Evolutionary conservation across 2,113 vertebrate species (phyloP).

Genomic region (Telmatochromis sp.): DNA sequence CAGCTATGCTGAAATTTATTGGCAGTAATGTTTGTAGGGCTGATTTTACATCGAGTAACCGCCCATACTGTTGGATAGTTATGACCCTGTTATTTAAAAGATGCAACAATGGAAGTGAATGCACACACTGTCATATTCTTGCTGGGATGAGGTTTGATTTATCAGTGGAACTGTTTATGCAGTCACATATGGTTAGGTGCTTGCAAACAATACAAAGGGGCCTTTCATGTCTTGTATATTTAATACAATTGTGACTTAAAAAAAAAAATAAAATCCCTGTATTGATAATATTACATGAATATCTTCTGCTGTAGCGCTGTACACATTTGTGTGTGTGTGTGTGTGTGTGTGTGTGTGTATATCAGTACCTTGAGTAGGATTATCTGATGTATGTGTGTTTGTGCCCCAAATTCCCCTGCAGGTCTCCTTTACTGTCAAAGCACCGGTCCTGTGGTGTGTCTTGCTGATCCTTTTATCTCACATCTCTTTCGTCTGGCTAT

Average conservation of each 20-base stretch:
- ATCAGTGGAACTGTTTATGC: neutral
- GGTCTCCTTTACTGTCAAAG: constrained; percentile 25
- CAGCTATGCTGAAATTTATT: neutral
- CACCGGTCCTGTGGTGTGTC: constrained; percentile 47
- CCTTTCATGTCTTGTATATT: neutral
- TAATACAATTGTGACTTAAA: rapidly evolving
- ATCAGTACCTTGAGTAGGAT: neutral
- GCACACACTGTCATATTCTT: neutral
- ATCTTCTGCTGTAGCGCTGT: neutral
- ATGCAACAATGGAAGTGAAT: neutral
- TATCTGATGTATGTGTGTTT: neutral
- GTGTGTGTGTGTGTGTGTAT: neutral
- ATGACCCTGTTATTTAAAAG: neutral
- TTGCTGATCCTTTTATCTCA: constrained; percentile 31
- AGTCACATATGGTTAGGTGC: neutral
- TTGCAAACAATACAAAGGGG: neutral
- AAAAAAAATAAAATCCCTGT: neutral
- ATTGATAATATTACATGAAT: neutral
- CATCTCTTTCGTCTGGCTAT: constrained; percentile 43
- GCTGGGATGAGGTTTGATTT: neutral
- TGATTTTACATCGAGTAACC: neutral
- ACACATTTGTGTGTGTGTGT: neutral
- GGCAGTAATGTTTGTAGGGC: neutral
- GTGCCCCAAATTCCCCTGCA: neutral
- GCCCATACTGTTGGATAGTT: neutral